These are phyloP conservation scores for Carabus problematicus DNA, from an alignment of 2,888 invertebrate species.

Conservation along the genomic window DNA sequence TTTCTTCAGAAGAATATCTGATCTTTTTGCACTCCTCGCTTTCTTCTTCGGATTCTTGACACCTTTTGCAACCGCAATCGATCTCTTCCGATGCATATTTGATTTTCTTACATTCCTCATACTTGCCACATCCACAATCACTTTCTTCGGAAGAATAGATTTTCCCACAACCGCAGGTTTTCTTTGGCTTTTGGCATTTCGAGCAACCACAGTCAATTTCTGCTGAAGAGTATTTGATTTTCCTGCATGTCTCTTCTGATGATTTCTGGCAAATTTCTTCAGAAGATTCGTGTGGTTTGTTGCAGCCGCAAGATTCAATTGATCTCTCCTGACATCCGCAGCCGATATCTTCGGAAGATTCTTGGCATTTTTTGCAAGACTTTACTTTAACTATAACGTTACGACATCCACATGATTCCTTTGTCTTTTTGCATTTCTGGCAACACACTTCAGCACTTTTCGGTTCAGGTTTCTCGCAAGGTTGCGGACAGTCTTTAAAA, in stretches of 20 bases:
- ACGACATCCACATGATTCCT: constrained; percentile 5
- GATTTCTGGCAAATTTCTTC: constrained; percentile 15
- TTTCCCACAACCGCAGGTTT: constrained; percentile 3
- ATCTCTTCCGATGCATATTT: background rate
- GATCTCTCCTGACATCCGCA: background rate
- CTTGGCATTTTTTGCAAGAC: background rate
- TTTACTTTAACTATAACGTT: background rate
- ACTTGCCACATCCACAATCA: constrained; percentile 14
- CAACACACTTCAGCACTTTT: constrained; percentile 17
- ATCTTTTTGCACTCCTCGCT: constrained; percentile 7
- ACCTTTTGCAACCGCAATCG: constrained; percentile 4
- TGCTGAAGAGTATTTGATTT: constrained; percentile 2
- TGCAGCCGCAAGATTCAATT: background rate
- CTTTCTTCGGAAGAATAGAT: constrained; percentile 1
- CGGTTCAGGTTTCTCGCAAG: constrained; percentile 6
- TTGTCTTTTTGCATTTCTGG: background rate
- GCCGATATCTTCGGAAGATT: background rate
- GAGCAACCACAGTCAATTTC: constrained; percentile 3
- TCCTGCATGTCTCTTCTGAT: background rate
- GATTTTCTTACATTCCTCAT: constrained; percentile 4
- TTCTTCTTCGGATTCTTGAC: constrained; percentile 19
- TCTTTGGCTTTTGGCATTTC: background rate
- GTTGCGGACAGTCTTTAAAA: constrained; percentile 12
- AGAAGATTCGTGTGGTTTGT: constrained; percentile 11
- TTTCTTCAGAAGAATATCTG: background rate